Percentiles rank a stretch among this genome's conserved stretches.
phyloP scores from a whole-genome alignment of 2,888 invertebrate genomes.

The Drosophila anomalata region DNA sequence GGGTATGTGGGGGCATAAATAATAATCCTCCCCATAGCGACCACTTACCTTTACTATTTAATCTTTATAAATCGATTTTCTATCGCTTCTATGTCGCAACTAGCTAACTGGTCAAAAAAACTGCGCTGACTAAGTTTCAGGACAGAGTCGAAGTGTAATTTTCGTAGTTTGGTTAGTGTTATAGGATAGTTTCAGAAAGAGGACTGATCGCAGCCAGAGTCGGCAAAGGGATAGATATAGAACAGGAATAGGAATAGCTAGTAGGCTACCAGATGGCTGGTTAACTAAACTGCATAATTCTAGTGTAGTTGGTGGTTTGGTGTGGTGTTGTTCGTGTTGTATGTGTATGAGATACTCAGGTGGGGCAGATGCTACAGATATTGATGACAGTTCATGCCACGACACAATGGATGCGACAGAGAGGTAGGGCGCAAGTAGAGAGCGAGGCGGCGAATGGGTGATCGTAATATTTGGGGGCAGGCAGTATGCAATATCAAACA shows the following conservation, averaged over 20 bases:
- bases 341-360: constrained; percentile 30
- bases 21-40: constrained; percentile 48
- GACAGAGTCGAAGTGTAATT: constrained; percentile 62
- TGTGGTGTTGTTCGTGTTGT: constrained; percentile 49
- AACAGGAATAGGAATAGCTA: constrained; percentile 21
- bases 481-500: constrained; percentile 81
- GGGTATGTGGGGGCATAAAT: constrained; percentile 40
- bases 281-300: constrained; percentile 28
- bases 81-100: constrained; percentile 65
- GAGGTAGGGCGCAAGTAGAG: constrained; percentile 19
- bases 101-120: constrained; percentile 48
- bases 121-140: constrained; percentile 64
- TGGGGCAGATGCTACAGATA: constrained; percentile 27
- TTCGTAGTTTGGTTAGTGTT: constrained; percentile 64
- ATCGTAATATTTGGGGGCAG: constrained; percentile 35
- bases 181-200: constrained; percentile 36
- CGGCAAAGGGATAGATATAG: constrained; percentile 31
- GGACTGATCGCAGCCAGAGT: constrained; percentile 18
- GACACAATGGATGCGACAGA: constrained; percentile 28
- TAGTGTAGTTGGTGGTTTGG: constrained; percentile 37
- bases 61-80: constrained; percentile 66
- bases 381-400: constrained; percentile 10
- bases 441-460: constrained; percentile 39
- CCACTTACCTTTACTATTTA: constrained; percentile 64
- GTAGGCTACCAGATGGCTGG: constrained; percentile 38